phyloP scores from a whole-genome alignment of 2,888 invertebrate species.

The Chorisops tibialis region DNA sequence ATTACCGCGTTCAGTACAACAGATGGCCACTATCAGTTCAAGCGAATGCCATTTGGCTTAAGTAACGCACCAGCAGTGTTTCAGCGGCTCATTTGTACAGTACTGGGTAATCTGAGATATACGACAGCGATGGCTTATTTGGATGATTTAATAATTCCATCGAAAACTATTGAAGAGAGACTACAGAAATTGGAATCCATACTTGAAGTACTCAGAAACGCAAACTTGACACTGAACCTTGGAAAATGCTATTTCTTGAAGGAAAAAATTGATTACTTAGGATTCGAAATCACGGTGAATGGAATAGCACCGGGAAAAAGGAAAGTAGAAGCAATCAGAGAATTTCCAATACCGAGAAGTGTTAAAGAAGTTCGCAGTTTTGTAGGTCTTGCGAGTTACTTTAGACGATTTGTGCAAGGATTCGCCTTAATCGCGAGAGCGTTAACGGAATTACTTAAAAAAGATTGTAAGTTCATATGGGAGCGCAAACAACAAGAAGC shows the following conservation, averaged over 20 bases:
- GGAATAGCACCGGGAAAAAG: background rate
- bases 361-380: background rate
- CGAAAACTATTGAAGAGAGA: conserved; percentile 29
- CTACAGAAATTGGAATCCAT: background rate
- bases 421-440: conserved; percentile 2
- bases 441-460: conserved; percentile 10
- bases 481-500: background rate
- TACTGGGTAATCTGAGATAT: background rate
- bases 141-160: conserved; percentile 32
- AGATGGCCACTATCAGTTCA: too few species aligned
- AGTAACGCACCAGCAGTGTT: too few species aligned
- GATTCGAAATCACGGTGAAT: background rate
- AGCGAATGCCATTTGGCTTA: too few species aligned
- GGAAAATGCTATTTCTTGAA: background rate
- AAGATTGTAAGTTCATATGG: background rate
- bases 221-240: background rate
- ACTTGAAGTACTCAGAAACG: background rate
- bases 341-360: background rate
- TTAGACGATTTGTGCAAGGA: conserved; percentile 7
- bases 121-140: conserved; percentile 34
- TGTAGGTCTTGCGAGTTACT: conserved; percentile 6
- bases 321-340: background rate
- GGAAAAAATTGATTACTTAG: background rate
- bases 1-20: too few species aligned
- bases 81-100: too few species aligned